Evolutionary conservation across 1,140 invertebrate genomes (phyloP), one percentile per base, ranked within the genome.

Genomic region (Eriosoma lanigerum): DNA sequence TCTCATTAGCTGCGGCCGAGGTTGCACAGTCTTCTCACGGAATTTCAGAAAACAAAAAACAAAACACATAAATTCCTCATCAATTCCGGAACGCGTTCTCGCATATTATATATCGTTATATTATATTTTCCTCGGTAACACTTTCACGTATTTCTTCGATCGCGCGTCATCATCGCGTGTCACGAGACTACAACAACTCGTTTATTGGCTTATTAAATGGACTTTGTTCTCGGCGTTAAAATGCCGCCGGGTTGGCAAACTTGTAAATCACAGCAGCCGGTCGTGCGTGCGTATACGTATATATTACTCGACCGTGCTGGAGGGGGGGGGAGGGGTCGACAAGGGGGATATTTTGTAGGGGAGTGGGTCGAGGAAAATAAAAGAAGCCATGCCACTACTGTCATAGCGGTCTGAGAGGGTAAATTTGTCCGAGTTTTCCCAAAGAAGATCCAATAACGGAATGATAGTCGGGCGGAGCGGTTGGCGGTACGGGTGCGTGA

Each of bases 141-240:
- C 75, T 78, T 78, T 78, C 75, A 78, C 75, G 75, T 78, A 78
- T 78, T 78, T 24, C 75, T 48, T 78, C 60, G 54, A 78, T 78
- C 73, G 73, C 73, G 73, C n/a, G 73, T 76, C 73, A 76, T 76
- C 56, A 60, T 50, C 68, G 46, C 48, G 68, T 58, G 75, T 78
- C 75, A 62, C 32, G 32, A 21, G 44, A 60, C n/a, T n/a, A n/a
- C 75, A 62, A 78, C 75, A 62, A 78, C 75, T 78, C 75, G 75
- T 78, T 78, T 78, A 78, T 78, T 78, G 75, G 75, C 75, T 78
- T 78, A 78, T 78, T 78, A 78, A 78, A 78, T 56, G 75, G 75
- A 78, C 75, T 78, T 78, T 60, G 75, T 19, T 15, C n/a, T n/a
- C 54, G 44, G 44, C 24, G 75, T 62, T 78, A 78, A 78, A 62